Conservation (phyloP, 2,113 vertebrate species). For the Chitala chitala region DNA sequence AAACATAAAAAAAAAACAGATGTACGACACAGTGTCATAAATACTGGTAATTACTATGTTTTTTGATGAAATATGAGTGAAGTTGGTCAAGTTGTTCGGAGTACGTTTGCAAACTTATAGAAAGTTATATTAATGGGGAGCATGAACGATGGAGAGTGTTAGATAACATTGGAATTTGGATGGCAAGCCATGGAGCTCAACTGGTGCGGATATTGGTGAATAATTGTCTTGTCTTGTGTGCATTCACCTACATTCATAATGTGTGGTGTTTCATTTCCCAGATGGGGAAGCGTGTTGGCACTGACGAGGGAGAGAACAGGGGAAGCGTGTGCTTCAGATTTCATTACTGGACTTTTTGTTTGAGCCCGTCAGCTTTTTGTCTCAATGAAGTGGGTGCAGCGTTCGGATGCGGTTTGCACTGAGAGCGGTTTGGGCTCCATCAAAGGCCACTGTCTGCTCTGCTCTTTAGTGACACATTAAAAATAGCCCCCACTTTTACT, state of each 20-base stretch:
- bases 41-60: background rate
- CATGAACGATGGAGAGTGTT: no score
- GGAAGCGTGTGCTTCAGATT: conserved; percentile 10
- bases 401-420: background rate
- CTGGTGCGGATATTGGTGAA: background rate
- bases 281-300: background rate
- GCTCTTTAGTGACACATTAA: background rate
- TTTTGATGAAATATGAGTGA: background rate
- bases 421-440: background rate
- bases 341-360: background rate
- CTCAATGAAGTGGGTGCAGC: background rate
- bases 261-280: background rate
- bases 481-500: no score
- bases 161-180: no score
- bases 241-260: conserved; percentile 12
- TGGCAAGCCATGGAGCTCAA: background rate
- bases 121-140: conserved; percentile 4
- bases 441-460: background rate
- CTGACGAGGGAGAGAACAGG: background rate
- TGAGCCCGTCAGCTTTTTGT: background rate
- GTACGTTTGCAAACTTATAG: background rate
- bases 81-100: background rate
- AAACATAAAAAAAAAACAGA: background rate
- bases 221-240: background rate
- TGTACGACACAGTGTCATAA: background rate